Base-by-base conservation (phyloP, 2,888 invertebrate genomes). In the Mythimna ferrago region DNA sequence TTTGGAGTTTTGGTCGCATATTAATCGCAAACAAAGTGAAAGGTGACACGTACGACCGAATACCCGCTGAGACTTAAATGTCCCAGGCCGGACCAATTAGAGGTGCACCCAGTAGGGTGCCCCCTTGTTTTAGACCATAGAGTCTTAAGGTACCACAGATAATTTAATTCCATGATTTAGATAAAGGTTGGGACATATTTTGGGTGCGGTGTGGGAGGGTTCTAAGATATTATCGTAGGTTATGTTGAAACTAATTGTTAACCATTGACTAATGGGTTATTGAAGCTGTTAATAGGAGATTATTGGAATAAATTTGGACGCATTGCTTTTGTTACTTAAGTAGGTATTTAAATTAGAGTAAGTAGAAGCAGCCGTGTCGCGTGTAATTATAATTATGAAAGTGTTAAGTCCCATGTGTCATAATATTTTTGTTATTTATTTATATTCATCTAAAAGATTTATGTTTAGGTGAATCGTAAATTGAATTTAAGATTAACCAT, bases 1-100 rank as follows among this genome's bases (percentile, higher is more conserved):
- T 78, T 54, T 21, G 38, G 70, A 48, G 21, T 78, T 78, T 54
- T 21, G 38, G 70, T 53, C 86, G 87, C 85, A 87, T 91, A 93
- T 94, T 93, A 93, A 94, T 93, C 88, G 91, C 86, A 81, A 80
- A 77, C 69, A 80, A 83, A 89, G 88, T 88, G 89, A 87, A 91
- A 92, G 90, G 87, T 87, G 94, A 92, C 93, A 88, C 89, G 48
- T 88, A 86, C 85, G 82, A 70, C 76, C 73, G 89, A 84, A 87
- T 89, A 76, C 91, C 91, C 83, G 89, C 88, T 77, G 91, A 56
- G 90, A 69, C 35, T 48, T 54, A 66, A 82, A 73, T 67, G 76
- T 48, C 68, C 68, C 80, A 71, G 78, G 66, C 60, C 67, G 73
- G 62, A 82, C 87, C 87, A 87, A 87, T 87, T 87, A 86, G 86